These are phyloP conservation scores for Xyrichtys novacula DNA, from an alignment of 2,797 vertebrate genomes.

Conservation along the genomic window DNA sequence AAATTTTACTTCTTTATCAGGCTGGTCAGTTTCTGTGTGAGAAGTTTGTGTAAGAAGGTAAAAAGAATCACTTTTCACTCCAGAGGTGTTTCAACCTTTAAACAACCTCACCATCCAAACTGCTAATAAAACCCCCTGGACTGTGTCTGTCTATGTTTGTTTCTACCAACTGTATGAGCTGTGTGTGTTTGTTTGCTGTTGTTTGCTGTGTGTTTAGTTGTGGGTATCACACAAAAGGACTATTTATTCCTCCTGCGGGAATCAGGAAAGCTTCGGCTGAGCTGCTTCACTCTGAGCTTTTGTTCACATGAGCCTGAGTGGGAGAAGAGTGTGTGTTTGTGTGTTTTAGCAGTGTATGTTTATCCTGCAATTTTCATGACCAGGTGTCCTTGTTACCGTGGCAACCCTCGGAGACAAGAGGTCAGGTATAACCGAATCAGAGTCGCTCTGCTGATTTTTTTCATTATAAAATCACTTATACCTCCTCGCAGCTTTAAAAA, in stretches of 20 bases:
- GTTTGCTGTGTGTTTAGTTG: conserved; percentile 4
- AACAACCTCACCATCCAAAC: background rate
- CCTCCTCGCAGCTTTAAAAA: background rate
- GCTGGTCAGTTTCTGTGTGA: background rate
- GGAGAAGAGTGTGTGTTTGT: conserved; percentile 6
- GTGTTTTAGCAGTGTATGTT: conserved; percentile 25
- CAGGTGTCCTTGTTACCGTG: conserved; percentile 59
- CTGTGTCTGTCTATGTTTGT: background rate
- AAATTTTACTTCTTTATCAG: background rate
- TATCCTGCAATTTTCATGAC: conserved; percentile 40
- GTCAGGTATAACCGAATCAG: conserved; percentile 42
- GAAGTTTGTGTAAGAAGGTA: background rate
- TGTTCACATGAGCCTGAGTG: conserved; percentile 37
- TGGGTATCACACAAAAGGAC: conserved; percentile 8
- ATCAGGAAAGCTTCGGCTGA: conserved; percentile 41
- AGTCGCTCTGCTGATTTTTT: background rate
- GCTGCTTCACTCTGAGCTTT: conserved; percentile 36
- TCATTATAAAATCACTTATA: background rate
- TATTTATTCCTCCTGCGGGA: conserved; percentile 20
- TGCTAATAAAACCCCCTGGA: conserved; percentile 25
- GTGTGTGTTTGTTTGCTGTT: conserved; percentile 5
- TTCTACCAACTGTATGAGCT: background rate
- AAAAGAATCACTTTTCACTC: background rate
- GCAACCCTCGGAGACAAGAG: conserved; percentile 49
- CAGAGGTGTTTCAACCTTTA: background rate